Conservation (phyloP, 1,140 invertebrate species). For the Octopus sinensis region DNA sequence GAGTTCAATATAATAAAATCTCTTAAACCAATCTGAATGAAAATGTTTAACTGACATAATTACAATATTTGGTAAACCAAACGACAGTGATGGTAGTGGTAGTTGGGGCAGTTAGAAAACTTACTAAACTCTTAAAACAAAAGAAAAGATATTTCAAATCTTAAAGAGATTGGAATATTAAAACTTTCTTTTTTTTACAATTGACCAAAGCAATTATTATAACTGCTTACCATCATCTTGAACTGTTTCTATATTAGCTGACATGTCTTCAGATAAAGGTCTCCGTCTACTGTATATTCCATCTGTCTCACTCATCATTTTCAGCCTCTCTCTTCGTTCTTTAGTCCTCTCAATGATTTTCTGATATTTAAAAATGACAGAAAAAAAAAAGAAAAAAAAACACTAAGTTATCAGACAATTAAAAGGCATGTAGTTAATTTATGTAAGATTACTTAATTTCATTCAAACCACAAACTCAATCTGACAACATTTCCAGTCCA, state of each 20-base stretch:
- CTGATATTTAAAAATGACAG: conserved; percentile 28
- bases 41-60: too few relatives aligned
- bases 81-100: background rate
- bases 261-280: conserved; percentile 25
- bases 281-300: conserved; percentile 40
- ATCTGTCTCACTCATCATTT: conserved; percentile 48
- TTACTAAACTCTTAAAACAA: background rate
- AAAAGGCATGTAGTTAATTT: too few relatives aligned
- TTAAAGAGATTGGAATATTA: background rate
- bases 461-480: too few relatives aligned
- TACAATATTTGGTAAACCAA: background rate
- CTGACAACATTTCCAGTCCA: too few relatives aligned
- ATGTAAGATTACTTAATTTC: too few relatives aligned
- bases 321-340: conserved; percentile 47
- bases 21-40: background rate
- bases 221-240: conserved; percentile 23
- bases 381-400: background rate
- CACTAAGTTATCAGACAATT: background rate
- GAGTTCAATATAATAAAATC: too few relatives aligned
- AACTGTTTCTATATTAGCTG: conserved; percentile 13
- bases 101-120: background rate
- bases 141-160: background rate
- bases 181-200: too few relatives aligned
- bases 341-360: conserved; percentile 50
- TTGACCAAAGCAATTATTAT: background rate